Conservation (phyloP, 2,888 invertebrate genomes). For the Mythimna pallens region DNA sequence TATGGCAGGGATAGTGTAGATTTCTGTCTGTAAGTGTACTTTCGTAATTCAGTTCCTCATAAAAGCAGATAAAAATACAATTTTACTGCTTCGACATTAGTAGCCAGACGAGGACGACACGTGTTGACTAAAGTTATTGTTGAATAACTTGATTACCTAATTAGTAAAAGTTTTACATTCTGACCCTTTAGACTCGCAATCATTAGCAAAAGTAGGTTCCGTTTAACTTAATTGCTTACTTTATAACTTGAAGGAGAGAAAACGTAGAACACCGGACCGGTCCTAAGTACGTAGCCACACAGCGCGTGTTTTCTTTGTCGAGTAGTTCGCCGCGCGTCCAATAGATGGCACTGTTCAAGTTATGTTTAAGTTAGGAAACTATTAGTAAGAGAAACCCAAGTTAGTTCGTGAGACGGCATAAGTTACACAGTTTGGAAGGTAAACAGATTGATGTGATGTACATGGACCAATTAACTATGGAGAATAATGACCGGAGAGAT, state of each 20-base stretch:
- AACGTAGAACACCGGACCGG: constrained; percentile 31
- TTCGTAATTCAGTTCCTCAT: not conserved
- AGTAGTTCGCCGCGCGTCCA: constrained; percentile 33
- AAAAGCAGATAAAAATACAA: too few relatives aligned
- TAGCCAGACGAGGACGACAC: too few relatives aligned
- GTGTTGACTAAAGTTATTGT: not conserved
- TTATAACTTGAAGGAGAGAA: constrained; percentile 34
- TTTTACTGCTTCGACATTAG: too few relatives aligned
- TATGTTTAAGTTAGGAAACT: constrained; percentile 52
- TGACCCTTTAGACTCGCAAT: constrained; percentile 1
- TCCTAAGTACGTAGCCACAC: constrained; percentile 14
- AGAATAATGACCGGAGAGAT: not conserved
- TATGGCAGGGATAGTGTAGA: too few relatives aligned
- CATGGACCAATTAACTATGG: not conserved
- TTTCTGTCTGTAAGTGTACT: not conserved
- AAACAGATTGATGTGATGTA: constrained; percentile 15
- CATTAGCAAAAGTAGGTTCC: constrained; percentile 20
- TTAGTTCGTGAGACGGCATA: constrained; percentile 46
- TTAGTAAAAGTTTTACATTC: constrained; percentile 21
- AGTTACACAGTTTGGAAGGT: constrained; percentile 35
- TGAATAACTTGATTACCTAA: not conserved
- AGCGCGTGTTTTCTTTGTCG: constrained; percentile 41
- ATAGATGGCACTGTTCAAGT: constrained; percentile 53
- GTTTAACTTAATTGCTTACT: constrained; percentile 49
- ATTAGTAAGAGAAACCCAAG: constrained; percentile 55